A percentile compares a stretch with the other conserved stretches of the same genome.
Conservation (phyloP, 2,797 vertebrate genomes). For the Acridotheres tristis region DNA sequence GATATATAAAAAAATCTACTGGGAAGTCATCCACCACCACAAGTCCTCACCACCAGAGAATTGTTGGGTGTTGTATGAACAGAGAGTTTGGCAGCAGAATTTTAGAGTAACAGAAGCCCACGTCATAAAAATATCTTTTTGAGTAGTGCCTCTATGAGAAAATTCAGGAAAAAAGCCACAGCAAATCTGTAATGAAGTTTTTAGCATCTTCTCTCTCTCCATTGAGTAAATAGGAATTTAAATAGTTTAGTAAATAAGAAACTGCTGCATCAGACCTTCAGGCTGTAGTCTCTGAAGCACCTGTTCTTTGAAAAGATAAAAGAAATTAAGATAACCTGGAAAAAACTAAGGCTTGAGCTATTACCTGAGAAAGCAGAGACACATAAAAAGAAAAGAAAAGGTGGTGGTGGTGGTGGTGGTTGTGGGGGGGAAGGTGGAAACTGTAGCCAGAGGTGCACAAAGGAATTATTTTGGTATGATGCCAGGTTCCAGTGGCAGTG, state of each 20-base stretch:
- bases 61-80: neutral
- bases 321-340: neutral
- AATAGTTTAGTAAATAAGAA: too few relatives aligned
- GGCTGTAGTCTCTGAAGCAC: neutral
- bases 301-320: neutral
- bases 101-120: neutral
- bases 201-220: neutral
- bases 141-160: neutral
- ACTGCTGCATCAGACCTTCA: neutral
- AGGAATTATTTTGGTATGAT: neutral
- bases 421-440: neutral
- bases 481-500: neutral
- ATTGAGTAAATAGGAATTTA: neutral
- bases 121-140: neutral
- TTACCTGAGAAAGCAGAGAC: neutral
- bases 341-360: neutral
- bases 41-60: neutral
- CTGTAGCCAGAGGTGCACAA: neutral
- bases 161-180: neutral
- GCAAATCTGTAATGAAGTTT: neutral
- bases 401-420: accelerated
- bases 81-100: neutral
- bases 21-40: neutral
- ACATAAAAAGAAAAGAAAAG: neutral
- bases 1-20: neutral